These are phyloP conservation scores for Drosophila planitibia DNA, from an alignment of 2,888 invertebrate genomes.

Conservation along the genomic window DNA sequence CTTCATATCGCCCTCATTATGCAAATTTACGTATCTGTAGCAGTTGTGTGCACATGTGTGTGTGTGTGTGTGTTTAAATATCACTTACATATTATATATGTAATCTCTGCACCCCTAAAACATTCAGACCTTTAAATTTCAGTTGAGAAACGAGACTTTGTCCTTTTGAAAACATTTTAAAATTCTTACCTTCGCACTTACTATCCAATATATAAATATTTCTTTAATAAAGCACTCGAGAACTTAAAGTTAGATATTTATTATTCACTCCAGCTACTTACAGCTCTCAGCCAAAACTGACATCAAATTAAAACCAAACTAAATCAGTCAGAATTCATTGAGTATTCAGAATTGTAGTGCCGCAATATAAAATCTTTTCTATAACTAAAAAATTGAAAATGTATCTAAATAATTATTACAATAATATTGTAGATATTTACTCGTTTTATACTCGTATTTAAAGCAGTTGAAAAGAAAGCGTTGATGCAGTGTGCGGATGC, in stretches of 20 bases:
- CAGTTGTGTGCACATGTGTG: conserved; percentile 3
- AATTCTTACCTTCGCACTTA: neutral
- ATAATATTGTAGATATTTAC: neutral
- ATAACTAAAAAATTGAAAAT: neutral
- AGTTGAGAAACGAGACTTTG: neutral
- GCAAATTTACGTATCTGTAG: conserved; percentile 33
- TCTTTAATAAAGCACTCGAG: neutral
- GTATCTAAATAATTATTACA: neutral
- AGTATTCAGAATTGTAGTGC: neutral
- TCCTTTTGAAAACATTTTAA: neutral
- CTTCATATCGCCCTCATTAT: conserved; percentile 62
- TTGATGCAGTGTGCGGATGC: neutral
- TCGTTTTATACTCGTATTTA: neutral
- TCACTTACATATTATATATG: neutral
- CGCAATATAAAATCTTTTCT: neutral
- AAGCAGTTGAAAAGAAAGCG: neutral
- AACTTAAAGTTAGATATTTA: neutral
- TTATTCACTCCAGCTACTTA: neutral
- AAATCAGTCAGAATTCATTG: neutral
- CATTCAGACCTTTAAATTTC: neutral
- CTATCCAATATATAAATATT: neutral
- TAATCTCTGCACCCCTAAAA: neutral
- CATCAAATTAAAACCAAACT: neutral
- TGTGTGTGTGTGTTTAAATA: conserved; percentile 1
- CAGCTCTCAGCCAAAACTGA: neutral